These are phyloP conservation scores for Halcyon leucocephala DNA, from an alignment of 2,797 vertebrate genomes.

Conservation along the genomic window DNA sequence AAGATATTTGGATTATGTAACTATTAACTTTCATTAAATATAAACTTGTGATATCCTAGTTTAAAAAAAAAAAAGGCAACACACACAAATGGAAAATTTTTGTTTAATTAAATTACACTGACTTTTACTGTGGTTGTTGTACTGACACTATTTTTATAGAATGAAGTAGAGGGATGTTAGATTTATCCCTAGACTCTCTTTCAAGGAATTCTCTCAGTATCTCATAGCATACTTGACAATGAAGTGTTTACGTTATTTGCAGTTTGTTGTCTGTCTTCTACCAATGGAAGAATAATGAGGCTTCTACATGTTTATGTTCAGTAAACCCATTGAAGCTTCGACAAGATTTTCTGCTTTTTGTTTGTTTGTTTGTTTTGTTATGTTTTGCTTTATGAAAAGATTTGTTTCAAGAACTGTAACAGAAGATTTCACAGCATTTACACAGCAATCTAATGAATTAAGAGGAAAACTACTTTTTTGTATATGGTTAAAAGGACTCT, in stretches of 20 bases:
- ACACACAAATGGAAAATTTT: background rate
- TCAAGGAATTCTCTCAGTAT: background rate
- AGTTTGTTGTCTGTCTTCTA: background rate
- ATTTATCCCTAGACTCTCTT: background rate
- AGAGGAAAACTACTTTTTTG: background rate
- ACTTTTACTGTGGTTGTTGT: background rate
- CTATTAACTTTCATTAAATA: background rate
- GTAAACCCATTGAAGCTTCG: background rate
- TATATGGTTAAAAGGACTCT: background rate
- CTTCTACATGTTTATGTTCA: background rate
- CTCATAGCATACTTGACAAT: background rate
- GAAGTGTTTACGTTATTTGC: background rate
- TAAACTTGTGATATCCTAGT: background rate
- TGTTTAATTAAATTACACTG: background rate
- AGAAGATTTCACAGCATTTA: background rate
- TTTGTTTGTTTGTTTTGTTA: background rate
- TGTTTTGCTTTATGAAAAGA: background rate
- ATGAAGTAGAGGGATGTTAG: background rate
- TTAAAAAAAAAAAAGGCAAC: background rate
- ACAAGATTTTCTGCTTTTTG: background rate
- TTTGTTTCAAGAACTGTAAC: background rate
- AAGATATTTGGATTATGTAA: background rate
- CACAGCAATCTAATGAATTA: background rate
- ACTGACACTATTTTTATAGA: background rate
- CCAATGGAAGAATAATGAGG: background rate